These are phyloP conservation scores for Australoheros facetus DNA, from an alignment of 2,797 vertebrate genomes.

Conservation along the genomic window DNA sequence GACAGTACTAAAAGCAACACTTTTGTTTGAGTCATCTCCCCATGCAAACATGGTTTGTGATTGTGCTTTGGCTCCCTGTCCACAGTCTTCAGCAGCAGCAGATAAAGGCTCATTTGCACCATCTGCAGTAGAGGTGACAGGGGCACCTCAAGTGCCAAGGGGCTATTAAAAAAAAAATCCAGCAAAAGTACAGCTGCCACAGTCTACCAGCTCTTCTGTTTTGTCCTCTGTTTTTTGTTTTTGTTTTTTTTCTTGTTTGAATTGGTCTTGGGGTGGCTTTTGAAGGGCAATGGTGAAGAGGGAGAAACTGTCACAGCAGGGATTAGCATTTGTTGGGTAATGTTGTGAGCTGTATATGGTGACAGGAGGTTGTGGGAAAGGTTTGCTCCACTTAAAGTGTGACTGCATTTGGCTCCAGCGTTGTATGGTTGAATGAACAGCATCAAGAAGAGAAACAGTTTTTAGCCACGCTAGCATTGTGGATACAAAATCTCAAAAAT, in stretches of 20 bases:
- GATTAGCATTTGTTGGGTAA: slow-evolving; percentile 25
- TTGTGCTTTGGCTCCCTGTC: slow-evolving; percentile 28
- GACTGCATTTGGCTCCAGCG: not conserved
- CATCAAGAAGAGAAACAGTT: not conserved
- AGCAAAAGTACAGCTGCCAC: slow-evolving; percentile 24
- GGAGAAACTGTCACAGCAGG: slow-evolving; percentile 38
- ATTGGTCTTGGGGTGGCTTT: slow-evolving; percentile 36
- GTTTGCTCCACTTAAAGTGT: slow-evolving; percentile 28
- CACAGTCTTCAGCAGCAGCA: slow-evolving; percentile 27
- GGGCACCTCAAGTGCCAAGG: slow-evolving; percentile 36
- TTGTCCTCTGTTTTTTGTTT: slow-evolving; percentile 20
- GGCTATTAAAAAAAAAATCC: slow-evolving; percentile 19
- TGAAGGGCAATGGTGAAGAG: slow-evolving; percentile 33
- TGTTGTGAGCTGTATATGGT: slow-evolving; percentile 25
- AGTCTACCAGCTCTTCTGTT: slow-evolving; percentile 31
- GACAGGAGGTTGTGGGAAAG: slow-evolving; percentile 40
- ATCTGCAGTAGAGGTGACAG: slow-evolving; percentile 61
- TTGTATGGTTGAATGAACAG: not conserved
- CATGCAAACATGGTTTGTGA: slow-evolving; percentile 23
- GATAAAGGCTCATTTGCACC: slow-evolving; percentile 65
- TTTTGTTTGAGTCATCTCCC: slow-evolving; percentile 25
- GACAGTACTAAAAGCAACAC: slow-evolving; percentile 29
- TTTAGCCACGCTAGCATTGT: not conserved
- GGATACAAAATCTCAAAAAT: not conserved
- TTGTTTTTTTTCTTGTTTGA: slow-evolving; percentile 8